Conservation (phyloP, 2,113 vertebrate species). For the Genyomyrus donnyi region DNA sequence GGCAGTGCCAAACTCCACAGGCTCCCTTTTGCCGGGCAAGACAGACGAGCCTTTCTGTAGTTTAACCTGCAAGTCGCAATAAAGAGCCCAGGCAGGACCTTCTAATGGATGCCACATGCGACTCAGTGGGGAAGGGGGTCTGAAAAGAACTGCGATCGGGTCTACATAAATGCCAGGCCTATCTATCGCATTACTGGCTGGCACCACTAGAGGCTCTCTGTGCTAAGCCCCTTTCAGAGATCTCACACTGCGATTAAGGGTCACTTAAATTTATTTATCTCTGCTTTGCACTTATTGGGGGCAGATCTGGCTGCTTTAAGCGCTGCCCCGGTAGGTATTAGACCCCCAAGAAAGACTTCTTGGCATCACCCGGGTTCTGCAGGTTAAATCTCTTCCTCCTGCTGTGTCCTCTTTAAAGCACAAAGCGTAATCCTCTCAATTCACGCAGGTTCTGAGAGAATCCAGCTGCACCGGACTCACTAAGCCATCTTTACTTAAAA, state of each 20-base stretch:
- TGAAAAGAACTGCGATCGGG: not conserved
- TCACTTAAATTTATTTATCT: slow-evolving; percentile 24
- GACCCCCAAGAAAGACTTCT: not conserved
- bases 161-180: not conserved
- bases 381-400: slow-evolving; percentile 12
- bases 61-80: not conserved
- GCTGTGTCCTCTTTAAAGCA: slow-evolving; percentile 1
- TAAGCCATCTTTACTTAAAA: slow-evolving; percentile 20
- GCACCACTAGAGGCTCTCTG: slow-evolving; percentile 5
- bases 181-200: not conserved
- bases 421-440: slow-evolving; percentile 18
- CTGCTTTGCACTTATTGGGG: slow-evolving; percentile 7
- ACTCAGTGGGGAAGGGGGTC: not conserved
- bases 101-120: not conserved
- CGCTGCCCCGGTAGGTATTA: not conserved
- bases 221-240: not conserved
- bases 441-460: slow-evolving; percentile 16
- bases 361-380: slow-evolving; percentile 3
- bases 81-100: not conserved
- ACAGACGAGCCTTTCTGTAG: not conserved
- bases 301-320: slow-evolving; percentile 8
- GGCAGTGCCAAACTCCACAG: slow-evolving; percentile 8
- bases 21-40: not conserved
- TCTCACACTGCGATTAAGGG: not conserved
- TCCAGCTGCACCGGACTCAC: slow-evolving; percentile 1